Percentiles rank a stretch among this genome's conserved stretches.
Evolutionary conservation across 2,888 invertebrate genomes (phyloP).

Genomic region (Phorcus lineatus): DNA sequence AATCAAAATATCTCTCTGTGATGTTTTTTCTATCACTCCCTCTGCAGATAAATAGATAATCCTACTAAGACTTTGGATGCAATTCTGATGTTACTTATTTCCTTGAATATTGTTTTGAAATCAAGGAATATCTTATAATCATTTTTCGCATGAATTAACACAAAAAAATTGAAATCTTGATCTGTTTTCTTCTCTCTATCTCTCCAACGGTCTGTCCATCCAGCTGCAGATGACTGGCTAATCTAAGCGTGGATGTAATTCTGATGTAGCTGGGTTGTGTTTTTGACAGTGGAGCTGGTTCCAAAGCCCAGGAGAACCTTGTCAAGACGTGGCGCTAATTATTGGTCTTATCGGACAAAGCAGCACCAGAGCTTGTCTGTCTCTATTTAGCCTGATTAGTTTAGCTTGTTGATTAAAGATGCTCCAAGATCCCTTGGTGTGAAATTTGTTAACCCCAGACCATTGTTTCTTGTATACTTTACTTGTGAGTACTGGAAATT

Average conservation of each 20-base stretch:
- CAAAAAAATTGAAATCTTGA: too few relatives aligned
- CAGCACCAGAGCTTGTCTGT: neutral
- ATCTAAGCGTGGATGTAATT: neutral
- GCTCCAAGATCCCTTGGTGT: neutral
- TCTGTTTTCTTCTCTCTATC: too few relatives aligned
- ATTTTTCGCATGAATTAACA: too few relatives aligned
- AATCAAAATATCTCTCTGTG: too few relatives aligned
- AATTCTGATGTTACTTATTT: too few relatives aligned
- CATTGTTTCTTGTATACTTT: too few relatives aligned
- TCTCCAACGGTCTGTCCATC: neutral
- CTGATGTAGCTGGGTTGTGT: neutral
- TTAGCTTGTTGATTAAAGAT: conserved; percentile 1
- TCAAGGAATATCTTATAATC: too few relatives aligned
- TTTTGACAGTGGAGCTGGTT: neutral
- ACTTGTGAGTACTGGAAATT: too few relatives aligned
- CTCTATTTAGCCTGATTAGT: conserved; percentile 3
- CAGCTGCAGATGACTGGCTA: neutral
- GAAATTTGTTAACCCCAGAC: neutral
- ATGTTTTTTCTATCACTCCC: too few relatives aligned
- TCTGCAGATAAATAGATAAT: too few relatives aligned
- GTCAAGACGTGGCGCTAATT: neutral
- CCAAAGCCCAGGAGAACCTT: neutral
- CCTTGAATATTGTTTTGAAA: too few relatives aligned
- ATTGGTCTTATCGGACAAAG: neutral
- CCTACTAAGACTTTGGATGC: too few relatives aligned